phyloP scores from a whole-genome alignment of 2,888 invertebrate genomes.

The Pimpla rufipes region DNA sequence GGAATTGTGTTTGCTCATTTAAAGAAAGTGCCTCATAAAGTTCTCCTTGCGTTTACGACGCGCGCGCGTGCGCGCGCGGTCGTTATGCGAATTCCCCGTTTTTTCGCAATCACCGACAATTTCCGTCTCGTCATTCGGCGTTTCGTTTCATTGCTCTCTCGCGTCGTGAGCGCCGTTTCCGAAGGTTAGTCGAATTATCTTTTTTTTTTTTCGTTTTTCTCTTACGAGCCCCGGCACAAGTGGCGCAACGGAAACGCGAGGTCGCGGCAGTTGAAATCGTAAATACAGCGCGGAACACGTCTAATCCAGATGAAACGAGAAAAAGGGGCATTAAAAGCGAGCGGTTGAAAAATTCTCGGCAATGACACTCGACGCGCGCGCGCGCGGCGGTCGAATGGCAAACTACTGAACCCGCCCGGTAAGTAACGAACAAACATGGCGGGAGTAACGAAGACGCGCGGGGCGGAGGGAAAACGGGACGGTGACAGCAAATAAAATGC shows the following conservation, averaged over 20 bases:
- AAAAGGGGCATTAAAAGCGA: conserved; percentile 1
- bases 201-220: too few relatives aligned
- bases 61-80: conserved; percentile 22
- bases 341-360: conserved; percentile 30
- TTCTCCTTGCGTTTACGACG: conserved; percentile 32
- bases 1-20: conserved; percentile 53
- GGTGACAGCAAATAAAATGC: conserved; percentile 30
- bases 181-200: not conserved
- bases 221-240: not conserved
- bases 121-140: conserved; percentile 21
- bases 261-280: conserved; percentile 15
- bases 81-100: conserved; percentile 36
- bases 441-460: not conserved
- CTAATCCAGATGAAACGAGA: not conserved
- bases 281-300: conserved; percentile 2
- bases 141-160: conserved; percentile 27
- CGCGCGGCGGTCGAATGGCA: conserved; percentile 31
- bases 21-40: conserved; percentile 49
- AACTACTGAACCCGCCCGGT: conserved; percentile 17
- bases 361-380: conserved; percentile 19
- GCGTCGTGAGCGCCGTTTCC: not conserved
- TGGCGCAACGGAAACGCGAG: not conserved
- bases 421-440: conserved; percentile 18
- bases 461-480: not conserved
- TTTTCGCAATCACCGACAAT: conserved; percentile 26